Base-by-base conservation (phyloP, 2,888 invertebrate genomes). In the Lumbricus terrestris region DNA sequence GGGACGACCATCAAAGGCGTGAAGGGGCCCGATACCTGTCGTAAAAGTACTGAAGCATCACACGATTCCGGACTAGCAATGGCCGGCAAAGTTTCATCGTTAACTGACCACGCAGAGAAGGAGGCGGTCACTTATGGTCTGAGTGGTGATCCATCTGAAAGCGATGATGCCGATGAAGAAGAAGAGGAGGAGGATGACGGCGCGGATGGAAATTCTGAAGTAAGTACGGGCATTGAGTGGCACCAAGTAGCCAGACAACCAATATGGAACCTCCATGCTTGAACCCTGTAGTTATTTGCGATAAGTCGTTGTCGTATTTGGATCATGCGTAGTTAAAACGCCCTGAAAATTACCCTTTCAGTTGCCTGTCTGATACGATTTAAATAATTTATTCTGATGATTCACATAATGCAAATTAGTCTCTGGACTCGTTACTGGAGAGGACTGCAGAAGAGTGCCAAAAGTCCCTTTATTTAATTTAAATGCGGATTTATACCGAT, bases 81-180 rank as follows among this genome's bases (percentile, higher is more conserved):
- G 69, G 69, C 69, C 69, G 69, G 69, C 69, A 69, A 69, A n/a
- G 69, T 69, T 69, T 69, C 69, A 69, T 69, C 69, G 69, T 69
- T 69, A 69, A n/a, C n/a, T 69, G 69, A 69, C 69, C 69, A 69
- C n/a, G n/a, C 69, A 29, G 85, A 85, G 85, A 85, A 85, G 8
- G 85, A 85, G 20, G 85, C 85, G 35, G 35, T 89, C 47, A 54
- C 89, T 35, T 33, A 40, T 40, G 69, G n/a, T 34, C 38, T 89
- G 90, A 47, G 89, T 38, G 89, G 89, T 34, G 83, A 54, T 47
- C 89, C 82, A 47, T 89, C 89, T n/a, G 90, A 90, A 33, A 90
- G 89, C 88, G 90, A 90, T 47, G 90, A 82, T 29, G 89, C 83
- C 85, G 90, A 90, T 69, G 90, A 90, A 23, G 90, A 90, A n/a